phyloP scores from a whole-genome alignment of 1,140 invertebrate genomes.

The Homalodisca vitripennis region DNA sequence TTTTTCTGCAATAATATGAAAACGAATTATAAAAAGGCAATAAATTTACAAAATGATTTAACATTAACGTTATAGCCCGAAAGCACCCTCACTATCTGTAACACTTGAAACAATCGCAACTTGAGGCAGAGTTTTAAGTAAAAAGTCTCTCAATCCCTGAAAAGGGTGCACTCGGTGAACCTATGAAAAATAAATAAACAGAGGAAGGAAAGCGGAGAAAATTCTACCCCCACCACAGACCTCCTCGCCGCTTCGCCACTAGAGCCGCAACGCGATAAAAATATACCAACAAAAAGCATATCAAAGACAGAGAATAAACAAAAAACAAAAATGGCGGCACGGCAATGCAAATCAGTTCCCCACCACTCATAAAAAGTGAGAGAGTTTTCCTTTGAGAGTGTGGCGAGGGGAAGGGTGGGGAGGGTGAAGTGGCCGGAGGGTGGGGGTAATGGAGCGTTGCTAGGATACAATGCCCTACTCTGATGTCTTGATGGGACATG shows the following conservation, averaged over 20 bases:
- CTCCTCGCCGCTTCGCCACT: no score
- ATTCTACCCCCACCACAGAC: neutral
- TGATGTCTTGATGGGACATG: conserved; percentile 39
- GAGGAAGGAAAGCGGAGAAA: neutral
- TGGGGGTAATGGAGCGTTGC: conserved; percentile 43
- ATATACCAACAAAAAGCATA: conserved; percentile 31
- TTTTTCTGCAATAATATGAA: no score
- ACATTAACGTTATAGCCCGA: no score
- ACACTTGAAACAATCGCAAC: no score
- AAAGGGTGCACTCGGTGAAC: neutral
- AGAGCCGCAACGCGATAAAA: conserved; percentile 11
- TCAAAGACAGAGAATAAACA: conserved; percentile 30
- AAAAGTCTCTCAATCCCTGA: neutral
- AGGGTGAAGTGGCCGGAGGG: conserved; percentile 40
- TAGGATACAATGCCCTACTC: conserved; percentile 40
- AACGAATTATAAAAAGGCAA: no score
- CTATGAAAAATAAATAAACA: conserved; percentile 9
- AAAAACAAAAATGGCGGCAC: conserved; percentile 38
- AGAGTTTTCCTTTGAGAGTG: conserved; percentile 22
- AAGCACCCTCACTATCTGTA: no score
- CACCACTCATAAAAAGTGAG: conserved; percentile 31
- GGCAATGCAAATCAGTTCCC: conserved; percentile 32
- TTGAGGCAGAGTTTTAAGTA: neutral
- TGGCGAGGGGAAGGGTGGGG: conserved; percentile 33
- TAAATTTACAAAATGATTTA: no score